A percentile compares a stretch with the other conserved stretches of the same genome.
phyloP scores from a whole-genome alignment of 2,888 invertebrate genomes.

The Monopis laevigella region DNA sequence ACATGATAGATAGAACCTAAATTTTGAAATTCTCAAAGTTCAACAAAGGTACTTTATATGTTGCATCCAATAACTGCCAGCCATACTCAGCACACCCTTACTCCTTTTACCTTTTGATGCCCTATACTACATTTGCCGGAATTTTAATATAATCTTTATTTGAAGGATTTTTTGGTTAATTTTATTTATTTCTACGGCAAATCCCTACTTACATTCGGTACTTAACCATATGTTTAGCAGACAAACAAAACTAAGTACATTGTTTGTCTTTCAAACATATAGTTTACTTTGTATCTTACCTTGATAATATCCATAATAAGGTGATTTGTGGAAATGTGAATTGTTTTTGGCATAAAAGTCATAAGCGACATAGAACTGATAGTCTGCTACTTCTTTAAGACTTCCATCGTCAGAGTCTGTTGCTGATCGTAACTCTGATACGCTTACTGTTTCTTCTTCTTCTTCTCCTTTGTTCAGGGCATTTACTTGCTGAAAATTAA shows the following conservation, averaged over 20 bases:
- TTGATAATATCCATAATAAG: conserved; percentile 78
- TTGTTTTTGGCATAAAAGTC: conserved; percentile 89
- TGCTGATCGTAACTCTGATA: conserved; percentile 73
- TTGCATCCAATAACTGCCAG: no score
- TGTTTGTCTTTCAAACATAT: not conserved
- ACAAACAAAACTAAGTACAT: not conserved
- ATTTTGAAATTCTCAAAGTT: no score
- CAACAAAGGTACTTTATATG: no score
- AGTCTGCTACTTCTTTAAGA: conserved; percentile 73
- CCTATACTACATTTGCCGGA: no score
- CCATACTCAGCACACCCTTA: no score
- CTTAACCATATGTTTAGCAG: no score
- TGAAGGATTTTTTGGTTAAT: no score
- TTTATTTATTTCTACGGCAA: no score
- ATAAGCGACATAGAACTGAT: conserved; percentile 85
- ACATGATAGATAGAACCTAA: no score
- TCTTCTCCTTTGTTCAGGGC: conserved; percentile 81
- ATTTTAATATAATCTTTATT: no score
- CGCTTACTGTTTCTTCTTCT: conserved; percentile 68
- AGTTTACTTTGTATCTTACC: conserved; percentile 51
- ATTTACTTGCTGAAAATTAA: conserved; percentile 79
- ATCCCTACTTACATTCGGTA: no score
- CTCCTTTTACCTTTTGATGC: no score
- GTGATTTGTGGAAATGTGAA: conserved; percentile 78
- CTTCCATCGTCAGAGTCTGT: conserved; percentile 70